Evolutionary conservation across 2,888 invertebrate species (phyloP), one percentile per base, ranked within the genome.

Genomic region (Drosophila kuntzei): DNA sequence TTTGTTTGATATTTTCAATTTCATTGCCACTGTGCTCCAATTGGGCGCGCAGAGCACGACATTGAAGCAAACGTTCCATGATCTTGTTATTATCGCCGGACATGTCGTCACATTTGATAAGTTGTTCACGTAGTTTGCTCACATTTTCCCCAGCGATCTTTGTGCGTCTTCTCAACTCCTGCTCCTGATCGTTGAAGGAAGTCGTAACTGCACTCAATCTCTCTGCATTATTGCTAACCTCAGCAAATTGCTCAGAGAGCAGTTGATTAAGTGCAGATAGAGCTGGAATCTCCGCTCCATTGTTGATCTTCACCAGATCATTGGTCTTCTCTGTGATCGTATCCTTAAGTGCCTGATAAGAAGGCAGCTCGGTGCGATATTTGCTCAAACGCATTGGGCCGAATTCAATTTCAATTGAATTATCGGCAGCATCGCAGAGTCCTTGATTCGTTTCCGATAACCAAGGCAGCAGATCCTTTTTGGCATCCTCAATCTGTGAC

Each of bases 61-160:
- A 96, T 70, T 94, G 95, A 67, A 96, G 94, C 2, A 98, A 93
- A 59, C 98, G 95, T 76, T 95, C 95, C 58, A 97, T 93, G 62
- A 98, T 96, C 89, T 97, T 96, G 1, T 94, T 94, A 85, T 97
- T 97, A 79, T 97, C 96, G 0, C 98, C 98, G 3, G 96, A 96
- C 92, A 97, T 94, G 88, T 97, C 97, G 90, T 98, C 98, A 89
- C 97, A 97, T 91, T 96, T 96, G 41, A 97, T 95, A n/a, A 97
- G 94, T 41, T 95, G 95, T 89, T 97, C 97, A 16, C 97, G 94
- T 18, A 97, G 93, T 90, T 94, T 95, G 14, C 95, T 95, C 0
- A 97, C 94, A 68, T 93, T 93, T 67, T 96, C 96, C 4, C 95
- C 95, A 0, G 95, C 93, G 5, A 93, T 93, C 92, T 97, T 97